A percentile compares a stretch with the other conserved stretches of the same genome.
Conservation (phyloP, 2,888 invertebrate species). For the Cordylochernes scorpioides region DNA sequence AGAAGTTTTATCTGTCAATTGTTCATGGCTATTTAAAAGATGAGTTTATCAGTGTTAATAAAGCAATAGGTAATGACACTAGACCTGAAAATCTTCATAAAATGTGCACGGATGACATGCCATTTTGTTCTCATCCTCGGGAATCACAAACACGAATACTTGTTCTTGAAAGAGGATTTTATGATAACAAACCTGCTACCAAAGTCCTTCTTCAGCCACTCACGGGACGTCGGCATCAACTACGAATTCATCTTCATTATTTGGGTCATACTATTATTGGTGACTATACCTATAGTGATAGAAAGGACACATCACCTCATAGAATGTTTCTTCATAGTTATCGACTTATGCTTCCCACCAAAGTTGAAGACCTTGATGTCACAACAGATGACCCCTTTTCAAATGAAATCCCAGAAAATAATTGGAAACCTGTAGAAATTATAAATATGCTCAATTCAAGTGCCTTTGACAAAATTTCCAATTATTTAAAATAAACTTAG, state of each 20-base stretch:
- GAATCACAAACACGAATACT: constrained; percentile 34
- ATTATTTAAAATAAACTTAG: too few species aligned
- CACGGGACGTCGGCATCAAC: constrained; percentile 53
- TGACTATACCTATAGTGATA: constrained; percentile 48
- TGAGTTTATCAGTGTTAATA: constrained; percentile 31
- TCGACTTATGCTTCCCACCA: constrained; percentile 28
- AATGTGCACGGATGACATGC: constrained; percentile 18
- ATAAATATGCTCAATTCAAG: too few species aligned
- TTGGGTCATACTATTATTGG: constrained; percentile 49
- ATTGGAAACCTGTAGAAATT: constrained; percentile 22
- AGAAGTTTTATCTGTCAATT: constrained; percentile 47
- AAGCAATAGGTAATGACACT: constrained; percentile 32
- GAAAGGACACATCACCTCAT: constrained; percentile 32
- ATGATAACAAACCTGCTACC: constrained; percentile 33
- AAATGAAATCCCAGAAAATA: constrained; percentile 17
- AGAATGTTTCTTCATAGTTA: constrained; percentile 47
- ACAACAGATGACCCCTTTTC: constrained; percentile 37
- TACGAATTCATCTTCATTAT: constrained; percentile 43
- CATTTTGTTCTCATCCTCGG: constrained; percentile 29
- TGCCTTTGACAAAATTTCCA: too few species aligned
- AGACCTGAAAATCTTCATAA: constrained; percentile 17
- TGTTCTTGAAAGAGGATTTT: constrained; percentile 36
- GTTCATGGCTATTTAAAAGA: constrained; percentile 36
- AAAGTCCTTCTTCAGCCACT: constrained; percentile 42
- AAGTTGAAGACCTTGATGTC: constrained; percentile 33